Conservation (phyloP, 92 coral and sea anemone species). For the Montipora capitata region DNA sequence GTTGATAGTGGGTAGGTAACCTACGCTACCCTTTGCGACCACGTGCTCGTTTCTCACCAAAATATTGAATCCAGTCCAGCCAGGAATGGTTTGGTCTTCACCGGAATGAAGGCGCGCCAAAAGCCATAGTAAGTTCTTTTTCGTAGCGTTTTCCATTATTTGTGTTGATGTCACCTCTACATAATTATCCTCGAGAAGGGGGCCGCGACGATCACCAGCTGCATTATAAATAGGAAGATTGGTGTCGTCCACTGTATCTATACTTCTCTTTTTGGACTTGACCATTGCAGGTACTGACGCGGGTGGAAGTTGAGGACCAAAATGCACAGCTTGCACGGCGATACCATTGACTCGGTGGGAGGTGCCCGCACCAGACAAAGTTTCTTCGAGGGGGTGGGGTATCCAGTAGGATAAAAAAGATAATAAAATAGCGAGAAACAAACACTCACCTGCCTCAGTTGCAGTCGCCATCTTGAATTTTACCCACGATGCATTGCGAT, state of each 20-base stretch:
- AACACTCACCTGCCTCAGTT: no score
- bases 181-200: conserved; percentile 43
- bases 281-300: not conserved
- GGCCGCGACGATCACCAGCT: conserved; percentile 47
- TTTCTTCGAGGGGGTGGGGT: not conserved
- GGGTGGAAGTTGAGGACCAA: conserved; percentile 43
- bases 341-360: not conserved
- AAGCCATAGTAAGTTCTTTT: no score
- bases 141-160: conserved; percentile 42
- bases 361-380: not conserved
- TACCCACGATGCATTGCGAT: no score
- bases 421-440: no score
- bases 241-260: conserved; percentile 10
- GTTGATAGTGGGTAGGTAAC: no score
- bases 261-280: conserved; percentile 18
- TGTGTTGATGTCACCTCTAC: conserved; percentile 47
- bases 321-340: conserved; percentile 14
- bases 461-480: no score
- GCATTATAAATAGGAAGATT: conserved; percentile 38
- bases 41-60: no score
- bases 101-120: no score
- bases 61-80: no score
- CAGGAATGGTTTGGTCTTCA: no score
- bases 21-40: no score
- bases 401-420: no score